Base-by-base conservation (phyloP, 2,113 vertebrate genomes). In the Trogon surrucura region DNA sequence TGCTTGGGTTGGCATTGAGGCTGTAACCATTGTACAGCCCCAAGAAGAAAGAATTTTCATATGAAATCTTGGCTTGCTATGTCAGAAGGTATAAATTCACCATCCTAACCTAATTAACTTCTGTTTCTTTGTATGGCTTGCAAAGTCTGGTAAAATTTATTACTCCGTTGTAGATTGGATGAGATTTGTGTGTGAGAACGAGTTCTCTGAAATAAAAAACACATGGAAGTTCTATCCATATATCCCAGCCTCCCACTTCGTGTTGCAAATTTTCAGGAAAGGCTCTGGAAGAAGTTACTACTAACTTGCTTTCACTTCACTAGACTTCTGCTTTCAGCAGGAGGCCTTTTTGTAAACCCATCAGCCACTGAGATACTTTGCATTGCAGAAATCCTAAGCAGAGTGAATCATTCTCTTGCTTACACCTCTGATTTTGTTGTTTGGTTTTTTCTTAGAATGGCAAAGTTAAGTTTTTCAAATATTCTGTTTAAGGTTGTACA, bases 401-500 rank as follows among this genome's bases (percentile, higher is more conserved):
- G 15, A 57, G 21, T 7, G 15, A 82, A 69, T 53, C 1, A 2
- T 56, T 88, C n/a, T 65, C 15, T 64, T 48, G 16, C 60, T 89
- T 82, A 50, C 47, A 78, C 17, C 45, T 70, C 58, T 80, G 50
- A 72, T 80, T 93, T 50, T 87, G 13, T 77, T 88, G 57, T 72
- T 50, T 51, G 34, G 71, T 90, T 88, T 72, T 93, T 75, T 51
- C 77, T 91, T 75, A 50, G 61, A 94, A 88, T n/a, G 67, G 13
- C 57, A 69, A 88, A 65, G 34, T 85, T 89, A 84, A 73, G 57
- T 73, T 85, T 87, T 94, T 91, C 53, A 69, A 85, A 80, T 95
- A 50, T 75, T 96, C 85, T 96, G 29, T 95, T 97, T 78, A 96
- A 99, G 99, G 99, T 53, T 99, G 99, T 85, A 98, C 97, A 3